Base-by-base conservation (phyloP, 2,797 vertebrate genomes). In the Bovichtus variegatus region DNA sequence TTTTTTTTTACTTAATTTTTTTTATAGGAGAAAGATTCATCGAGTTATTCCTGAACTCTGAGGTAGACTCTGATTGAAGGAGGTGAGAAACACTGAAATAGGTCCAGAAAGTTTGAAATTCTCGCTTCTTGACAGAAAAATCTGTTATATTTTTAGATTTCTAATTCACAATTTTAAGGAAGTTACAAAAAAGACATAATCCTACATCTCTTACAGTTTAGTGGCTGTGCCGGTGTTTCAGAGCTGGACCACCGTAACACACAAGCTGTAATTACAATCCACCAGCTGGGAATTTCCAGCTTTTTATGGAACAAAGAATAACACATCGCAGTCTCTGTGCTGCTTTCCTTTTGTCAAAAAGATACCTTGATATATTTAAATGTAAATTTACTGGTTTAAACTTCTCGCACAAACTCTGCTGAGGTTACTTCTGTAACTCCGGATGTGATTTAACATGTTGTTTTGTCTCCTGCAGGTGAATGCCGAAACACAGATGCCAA, bases 41-140 rank as follows among this genome's bases (percentile, higher is more conserved):
- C 19, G 95, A 99, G 83, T 87, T 99, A 64, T 97, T 96, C 87
- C 94, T 99, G 87, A 98, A 98, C 67, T 94, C 97, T 5, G 9
- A 2, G 3, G 2, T 58, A 4, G 41, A 75, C 0, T 54, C 6
- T 19, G 49, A 75, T 0, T 0, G 69, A 34, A 69, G 71, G 73
- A 64, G 74, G 77, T 84, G 66, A 88, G 71, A 75, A 72, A 41
- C 50, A n/a, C n/a, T 21, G 6, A 59, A 10, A 44, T 13, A 46
- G 0, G 53, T 9, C 27, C 54, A 71, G 9, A 29, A 19, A 15
- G 9, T 34, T 16, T 4, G 1, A 51, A 40, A 29, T 36, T 36
- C 15, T 19, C 6, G 2, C 3, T 16, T 58, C 18, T 58, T 34
- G 6, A 4, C 18, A 41, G 11, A 57, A 25, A 64, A 51, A 58